These are phyloP conservation scores for Kryphioiulus occultus DNA, from an alignment of 2,888 invertebrate species.

Conservation along the genomic window DNA sequence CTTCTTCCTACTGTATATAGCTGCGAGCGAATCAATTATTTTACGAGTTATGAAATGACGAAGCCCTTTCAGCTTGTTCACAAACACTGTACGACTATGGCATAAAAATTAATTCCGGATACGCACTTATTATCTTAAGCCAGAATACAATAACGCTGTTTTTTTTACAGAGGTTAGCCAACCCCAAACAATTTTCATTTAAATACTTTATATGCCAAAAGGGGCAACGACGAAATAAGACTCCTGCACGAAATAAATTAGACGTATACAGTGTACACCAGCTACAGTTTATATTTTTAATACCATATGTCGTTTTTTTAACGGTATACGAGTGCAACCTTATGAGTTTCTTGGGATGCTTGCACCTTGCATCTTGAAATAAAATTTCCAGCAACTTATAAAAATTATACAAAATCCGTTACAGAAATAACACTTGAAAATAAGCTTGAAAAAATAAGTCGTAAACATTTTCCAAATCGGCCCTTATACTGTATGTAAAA, in stretches of 20 bases:
- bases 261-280: neutral
- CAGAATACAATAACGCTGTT: neutral
- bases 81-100: neutral
- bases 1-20: neutral
- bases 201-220: neutral
- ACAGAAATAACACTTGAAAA: too few relatives aligned
- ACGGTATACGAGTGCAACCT: too few relatives aligned
- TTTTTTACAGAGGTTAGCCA: neutral
- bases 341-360: too few relatives aligned
- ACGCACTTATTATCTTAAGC: neutral
- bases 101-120: conserved; percentile 24
- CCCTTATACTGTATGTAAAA: too few relatives aligned
- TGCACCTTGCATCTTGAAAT: too few relatives aligned
- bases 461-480: too few relatives aligned
- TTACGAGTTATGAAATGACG: conserved; percentile 17
- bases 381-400: too few relatives aligned
- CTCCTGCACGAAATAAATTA: neutral
- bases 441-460: too few relatives aligned
- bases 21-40: conserved; percentile 12
- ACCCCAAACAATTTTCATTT: neutral
- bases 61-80: neutral
- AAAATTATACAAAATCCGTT: too few relatives aligned
- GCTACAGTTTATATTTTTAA: neutral
- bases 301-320: neutral
- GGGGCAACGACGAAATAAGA: neutral